Conservation (phyloP, 2,797 vertebrate genomes). For the Fistularia commersonii region DNA sequence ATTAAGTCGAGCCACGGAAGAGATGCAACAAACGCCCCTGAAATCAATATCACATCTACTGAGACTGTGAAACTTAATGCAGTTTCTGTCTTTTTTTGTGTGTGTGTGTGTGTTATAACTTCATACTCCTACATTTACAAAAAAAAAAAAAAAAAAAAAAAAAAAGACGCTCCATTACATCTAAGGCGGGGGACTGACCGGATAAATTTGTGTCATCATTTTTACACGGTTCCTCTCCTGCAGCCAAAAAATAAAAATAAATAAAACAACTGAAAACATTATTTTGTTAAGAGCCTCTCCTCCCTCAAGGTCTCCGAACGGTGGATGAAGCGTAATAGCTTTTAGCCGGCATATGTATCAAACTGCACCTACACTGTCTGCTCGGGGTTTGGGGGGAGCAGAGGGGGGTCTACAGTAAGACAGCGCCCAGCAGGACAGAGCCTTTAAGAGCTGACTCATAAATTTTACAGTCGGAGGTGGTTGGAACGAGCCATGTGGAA, state of each 20-base stretch:
- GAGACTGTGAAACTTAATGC: too few species aligned
- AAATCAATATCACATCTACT: too few species aligned
- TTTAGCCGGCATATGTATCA: conserved; percentile 52
- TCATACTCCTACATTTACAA: too few species aligned
- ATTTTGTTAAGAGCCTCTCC: conserved; percentile 15
- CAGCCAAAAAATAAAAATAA: too few species aligned
- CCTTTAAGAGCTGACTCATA: conserved; percentile 70
- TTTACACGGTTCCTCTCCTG: not conserved
- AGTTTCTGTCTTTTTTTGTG: too few species aligned
- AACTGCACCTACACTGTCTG: conserved; percentile 30
- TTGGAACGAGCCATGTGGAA: conserved; percentile 59
- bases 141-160: not conserved
- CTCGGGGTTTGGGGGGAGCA: conserved; percentile 16
- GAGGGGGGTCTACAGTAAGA: conserved; percentile 18
- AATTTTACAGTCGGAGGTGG: conserved; percentile 68
- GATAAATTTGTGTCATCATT: not conserved
- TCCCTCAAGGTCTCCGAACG: conserved; percentile 17
- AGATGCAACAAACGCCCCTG: too few species aligned
- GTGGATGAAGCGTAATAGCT: conserved; percentile 48
- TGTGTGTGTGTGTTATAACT: too few species aligned
- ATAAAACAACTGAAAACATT: conserved; percentile 15
- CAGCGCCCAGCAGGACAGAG: conserved; percentile 57
- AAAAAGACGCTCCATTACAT: not conserved
- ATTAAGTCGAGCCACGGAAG: too few species aligned
- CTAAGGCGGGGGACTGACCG: not conserved